phyloP scores from a whole-genome alignment of 1,140 invertebrate genomes.

The Popillia japonica region DNA sequence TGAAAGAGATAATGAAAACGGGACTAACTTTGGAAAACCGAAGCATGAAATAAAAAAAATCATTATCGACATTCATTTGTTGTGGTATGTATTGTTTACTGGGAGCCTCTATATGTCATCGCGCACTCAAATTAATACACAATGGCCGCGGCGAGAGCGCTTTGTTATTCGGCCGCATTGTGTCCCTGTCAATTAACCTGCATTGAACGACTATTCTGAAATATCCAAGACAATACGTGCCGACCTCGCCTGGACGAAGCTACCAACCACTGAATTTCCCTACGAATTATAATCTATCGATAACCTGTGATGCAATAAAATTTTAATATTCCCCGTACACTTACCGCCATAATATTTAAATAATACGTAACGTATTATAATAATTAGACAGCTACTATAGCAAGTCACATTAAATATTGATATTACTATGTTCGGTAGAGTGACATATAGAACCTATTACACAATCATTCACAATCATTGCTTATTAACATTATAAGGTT shows the following conservation, averaged over 20 bases:
- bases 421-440: too few relatives aligned
- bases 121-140: slow-evolving; percentile 59
- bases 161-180: slow-evolving; percentile 58
- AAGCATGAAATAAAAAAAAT: slow-evolving; percentile 43
- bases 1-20: slow-evolving; percentile 39
- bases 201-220: slow-evolving; percentile 59
- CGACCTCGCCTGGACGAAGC: slow-evolving; percentile 40
- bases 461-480: too few relatives aligned
- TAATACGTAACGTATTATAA: not conserved
- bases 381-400: not conserved
- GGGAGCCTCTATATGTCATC: slow-evolving; percentile 57
- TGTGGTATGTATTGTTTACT: slow-evolving; percentile 48
- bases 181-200: slow-evolving; percentile 59
- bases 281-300: slow-evolving; percentile 39
- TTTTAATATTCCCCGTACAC: not conserved
- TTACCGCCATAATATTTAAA: not conserved
- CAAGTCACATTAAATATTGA: too few relatives aligned
- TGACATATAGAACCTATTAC: too few relatives aligned
- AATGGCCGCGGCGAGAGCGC: slow-evolving; percentile 56
- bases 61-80: slow-evolving; percentile 49
- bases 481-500: too few relatives aligned
- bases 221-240: slow-evolving; percentile 57
- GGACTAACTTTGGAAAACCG: slow-evolving; percentile 38
- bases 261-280: slow-evolving; percentile 38
- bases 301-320: slow-evolving; percentile 32